A percentile compares a stretch with the other conserved stretches of the same genome.
Conservation (phyloP, 2,888 invertebrate species). For the Parnassius orleans region DNA sequence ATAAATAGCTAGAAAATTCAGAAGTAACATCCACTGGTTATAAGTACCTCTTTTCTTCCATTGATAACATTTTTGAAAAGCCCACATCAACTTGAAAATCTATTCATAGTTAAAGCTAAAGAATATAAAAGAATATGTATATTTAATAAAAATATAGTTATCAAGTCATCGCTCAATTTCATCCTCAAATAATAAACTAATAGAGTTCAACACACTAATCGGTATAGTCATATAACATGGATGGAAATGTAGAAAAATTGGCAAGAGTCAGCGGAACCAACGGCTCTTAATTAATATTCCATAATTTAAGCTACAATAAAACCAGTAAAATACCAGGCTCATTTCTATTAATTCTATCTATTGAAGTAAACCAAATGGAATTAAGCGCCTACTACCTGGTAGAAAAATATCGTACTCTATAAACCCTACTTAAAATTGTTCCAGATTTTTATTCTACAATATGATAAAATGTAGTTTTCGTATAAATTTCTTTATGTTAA, state of each 20-base stretch:
- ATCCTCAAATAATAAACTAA: conserved; percentile 62
- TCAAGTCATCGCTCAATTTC: conserved; percentile 57
- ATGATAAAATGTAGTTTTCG: conserved; percentile 50
- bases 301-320: conserved; percentile 65
- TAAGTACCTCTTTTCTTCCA: conserved; percentile 77
- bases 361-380: conserved; percentile 57
- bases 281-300: conserved; percentile 49
- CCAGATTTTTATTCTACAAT: conserved; percentile 56
- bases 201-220: conserved; percentile 61
- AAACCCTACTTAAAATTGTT: conserved; percentile 72
- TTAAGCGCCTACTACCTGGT: conserved; percentile 73
- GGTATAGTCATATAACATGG: conserved; percentile 66
- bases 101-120: conserved; percentile 71
- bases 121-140: conserved; percentile 57
- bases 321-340: conserved; percentile 66
- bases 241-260: conserved; percentile 74
- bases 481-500: conserved; percentile 47
- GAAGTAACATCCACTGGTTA: conserved; percentile 71
- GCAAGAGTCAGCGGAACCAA: conserved; percentile 67
- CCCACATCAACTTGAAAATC: conserved; percentile 77
- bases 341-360: conserved; percentile 66
- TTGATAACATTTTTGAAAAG: conserved; percentile 77
- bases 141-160: conserved; percentile 63
- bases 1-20: conserved; percentile 47
- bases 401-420: conserved; percentile 72